Conservation (phyloP, 92 coral and sea anemone genomes). For the Scolanthus callimorphus region DNA sequence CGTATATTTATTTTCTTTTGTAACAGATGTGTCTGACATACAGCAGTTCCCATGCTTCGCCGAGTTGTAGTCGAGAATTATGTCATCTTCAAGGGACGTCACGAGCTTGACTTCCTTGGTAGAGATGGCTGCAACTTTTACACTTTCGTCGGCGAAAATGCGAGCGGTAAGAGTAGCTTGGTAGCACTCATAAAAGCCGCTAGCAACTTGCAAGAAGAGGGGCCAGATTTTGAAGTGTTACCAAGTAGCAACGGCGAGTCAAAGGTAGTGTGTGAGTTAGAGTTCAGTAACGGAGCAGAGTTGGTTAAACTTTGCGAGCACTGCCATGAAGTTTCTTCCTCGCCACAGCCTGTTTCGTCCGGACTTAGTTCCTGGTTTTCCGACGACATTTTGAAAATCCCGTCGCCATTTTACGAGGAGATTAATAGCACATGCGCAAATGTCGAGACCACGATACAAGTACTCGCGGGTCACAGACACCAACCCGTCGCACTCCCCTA, state of each 20-base stretch:
- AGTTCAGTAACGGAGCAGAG: constrained; percentile 53
- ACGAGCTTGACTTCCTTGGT: constrained; percentile 60
- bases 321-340: constrained; percentile 33
- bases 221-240: constrained; percentile 65
- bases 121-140: constrained; percentile 52
- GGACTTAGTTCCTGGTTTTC: constrained; percentile 93
- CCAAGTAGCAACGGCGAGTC: constrained; percentile 34
- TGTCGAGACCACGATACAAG: constrained; percentile 27
- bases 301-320: constrained; percentile 32
- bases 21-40: too few relatives aligned
- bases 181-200: constrained; percentile 88
- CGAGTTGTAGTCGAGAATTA: constrained; percentile 83
- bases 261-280: constrained; percentile 79
- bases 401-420: constrained; percentile 32
- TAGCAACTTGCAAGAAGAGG: constrained; percentile 72
- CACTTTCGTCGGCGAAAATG: constrained; percentile 90
- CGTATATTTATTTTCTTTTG: too few relatives aligned
- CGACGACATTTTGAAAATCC: constrained; percentile 69
- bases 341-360: constrained; percentile 28
- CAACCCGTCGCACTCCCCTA: constrained; percentile 6
- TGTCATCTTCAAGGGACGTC: constrained; percentile 74
- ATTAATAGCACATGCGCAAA: constrained; percentile 22
- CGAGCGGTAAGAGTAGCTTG: constrained; percentile 87
- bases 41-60: constrained; percentile 68
- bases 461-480: constrained; percentile 62